These are phyloP conservation scores for Dreissena polymorpha DNA, from an alignment of 1,140 invertebrate species.

Conservation along the genomic window DNA sequence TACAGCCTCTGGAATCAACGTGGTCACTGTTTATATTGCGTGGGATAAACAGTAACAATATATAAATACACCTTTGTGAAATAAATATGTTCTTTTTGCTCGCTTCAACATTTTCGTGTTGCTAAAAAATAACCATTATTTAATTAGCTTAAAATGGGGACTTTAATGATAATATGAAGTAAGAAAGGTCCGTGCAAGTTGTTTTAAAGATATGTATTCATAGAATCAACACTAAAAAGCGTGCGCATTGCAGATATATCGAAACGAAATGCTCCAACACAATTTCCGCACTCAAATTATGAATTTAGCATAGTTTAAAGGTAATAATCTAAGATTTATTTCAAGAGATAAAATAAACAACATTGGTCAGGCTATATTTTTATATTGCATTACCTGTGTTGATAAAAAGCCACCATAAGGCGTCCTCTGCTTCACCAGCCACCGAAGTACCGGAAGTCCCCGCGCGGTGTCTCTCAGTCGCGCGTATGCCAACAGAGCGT, in stretches of 20 bases:
- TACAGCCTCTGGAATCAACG: background rate
- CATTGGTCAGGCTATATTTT: no score
- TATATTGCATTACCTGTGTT: slow-evolving; percentile 28
- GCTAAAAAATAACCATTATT: no score
- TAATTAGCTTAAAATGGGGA: no score
- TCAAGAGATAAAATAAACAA: background rate
- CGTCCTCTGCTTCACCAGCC: slow-evolving; percentile 30
- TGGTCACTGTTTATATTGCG: background rate
- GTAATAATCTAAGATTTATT: background rate
- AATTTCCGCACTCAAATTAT: no score
- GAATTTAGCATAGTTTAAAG: no score
- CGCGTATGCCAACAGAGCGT: slow-evolving; percentile 28
- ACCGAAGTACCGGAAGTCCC: slow-evolving; percentile 24
- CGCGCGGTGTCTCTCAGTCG: background rate
- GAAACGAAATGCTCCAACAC: no score
- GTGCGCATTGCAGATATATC: no score
- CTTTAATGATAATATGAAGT: no score
- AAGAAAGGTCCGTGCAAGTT: no score
- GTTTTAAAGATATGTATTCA: no score
- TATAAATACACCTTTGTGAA: background rate
- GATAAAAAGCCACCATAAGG: slow-evolving; percentile 44
- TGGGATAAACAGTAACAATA: background rate
- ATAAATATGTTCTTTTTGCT: background rate
- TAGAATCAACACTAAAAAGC: no score
- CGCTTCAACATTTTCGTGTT: no score